Base-by-base conservation (phyloP, 2,113 vertebrate genomes). In the Limnothrissa miodon region DNA sequence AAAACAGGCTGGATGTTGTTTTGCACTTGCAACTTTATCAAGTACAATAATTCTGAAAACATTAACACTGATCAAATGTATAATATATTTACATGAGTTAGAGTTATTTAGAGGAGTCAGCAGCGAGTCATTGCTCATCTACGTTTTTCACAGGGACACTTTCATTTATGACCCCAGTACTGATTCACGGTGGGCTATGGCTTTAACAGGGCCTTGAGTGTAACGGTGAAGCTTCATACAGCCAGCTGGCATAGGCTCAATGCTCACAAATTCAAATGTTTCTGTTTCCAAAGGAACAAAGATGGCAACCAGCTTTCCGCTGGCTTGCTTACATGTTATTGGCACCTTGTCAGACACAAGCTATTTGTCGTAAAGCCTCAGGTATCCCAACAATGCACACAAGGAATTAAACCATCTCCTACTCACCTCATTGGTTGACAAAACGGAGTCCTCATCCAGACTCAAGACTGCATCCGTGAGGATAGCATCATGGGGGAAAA, bases 341-440 rank as follows among this genome's bases (percentile, higher is more conserved):
- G 51, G 51, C 51, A 56, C 51, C 51, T 56, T 56, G 51, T 56
- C 51, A 23, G 21, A 5, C 19, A 5, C 7, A 21, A 56, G 51
- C 51, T 23, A 21, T 5, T 56, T 1, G 51, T 21, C 19, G 21
- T 21, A 56, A 56, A 23, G 59, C 59, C 59, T 62, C 6, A 29
- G 66, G 66, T 36, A 33, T 74, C 25, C 13, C 51, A 21, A 56
- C 51, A 56, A 4, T 36, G 29, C 13, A 5, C 29, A 13, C 10
- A 33, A 74, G 66, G 33, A 36, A 13, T 36, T 33, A 15, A 9
- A 11, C 25, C 33, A 46, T 44, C 25, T 9, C 46, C 19, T n/a
- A 85, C 93, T 91, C 86, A 95, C 95, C 94, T 95, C 95, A 87
- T 95, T 95, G 84, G 94, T 95, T 2, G 95, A 95, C 78, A 95